Base-by-base conservation (phyloP, 2,888 invertebrate species). In the Slavum lentiscoides region DNA sequence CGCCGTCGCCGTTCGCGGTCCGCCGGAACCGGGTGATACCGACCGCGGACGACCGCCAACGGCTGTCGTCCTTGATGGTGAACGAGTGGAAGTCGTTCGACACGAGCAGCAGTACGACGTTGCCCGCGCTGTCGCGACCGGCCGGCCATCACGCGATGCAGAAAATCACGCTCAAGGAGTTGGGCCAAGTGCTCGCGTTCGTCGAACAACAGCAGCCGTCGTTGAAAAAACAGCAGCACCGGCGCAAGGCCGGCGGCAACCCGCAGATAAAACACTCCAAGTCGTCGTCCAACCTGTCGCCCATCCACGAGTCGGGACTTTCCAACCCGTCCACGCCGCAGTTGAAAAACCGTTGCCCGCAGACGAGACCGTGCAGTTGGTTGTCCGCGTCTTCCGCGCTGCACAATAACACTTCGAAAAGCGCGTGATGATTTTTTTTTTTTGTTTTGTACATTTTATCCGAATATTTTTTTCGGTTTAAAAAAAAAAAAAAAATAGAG, bases 271-370 rank as follows among this genome's bases (percentile, higher is more conserved):
- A 86, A 74, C 84, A 87, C 19, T 85, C 86, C 3, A 87, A 87
- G 73, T 86, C 87, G 9, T 86, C 87, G 13, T 87, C 88, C 11
- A 87, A 87, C 58, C 86, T 92, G 82, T 92, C 92, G 77, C 92
- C 92, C 53, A 92, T 92, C 77, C 89, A 91, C 82, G 92, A 92
- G 85, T 91, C 91, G 68, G 92, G 92, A 53, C 87, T 91, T 23
- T 92, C 92, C 69, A 92, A 92, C 87, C 91, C 85, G 53, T 83
- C 85, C 15, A 85, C 85, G 13, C 85, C 85, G 37, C 84, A 84
- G 69, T 74, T 84, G 83, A 82, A 81, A 70, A 82, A 83, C 68
- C 83, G 83, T 23, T 69, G 58, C 7, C 68, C 76, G 13, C 73
- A 82, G 13, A 66, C 83, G 7, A 75, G 75, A 73, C 80, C 77